Conservation (phyloP, 2,797 vertebrate genomes). For the Dendrocincla tyrannina region DNA sequence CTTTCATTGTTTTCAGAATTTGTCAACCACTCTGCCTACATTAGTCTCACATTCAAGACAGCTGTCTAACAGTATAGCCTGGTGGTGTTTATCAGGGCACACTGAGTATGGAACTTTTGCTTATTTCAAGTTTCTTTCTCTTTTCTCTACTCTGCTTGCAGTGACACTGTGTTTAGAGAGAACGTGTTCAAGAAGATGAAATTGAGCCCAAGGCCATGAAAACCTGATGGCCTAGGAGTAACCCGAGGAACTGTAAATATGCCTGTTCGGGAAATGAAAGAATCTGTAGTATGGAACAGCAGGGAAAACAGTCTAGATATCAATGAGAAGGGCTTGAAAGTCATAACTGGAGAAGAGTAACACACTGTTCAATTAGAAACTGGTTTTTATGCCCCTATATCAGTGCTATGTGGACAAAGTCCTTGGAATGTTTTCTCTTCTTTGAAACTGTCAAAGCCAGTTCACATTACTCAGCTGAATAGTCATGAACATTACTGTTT, state of each 20-base stretch:
- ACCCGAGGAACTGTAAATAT: neutral
- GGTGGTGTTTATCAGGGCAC: neutral
- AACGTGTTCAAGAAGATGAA: neutral
- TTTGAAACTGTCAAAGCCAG: neutral
- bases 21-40: neutral
- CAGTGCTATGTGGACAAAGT: neutral
- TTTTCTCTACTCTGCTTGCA: neutral
- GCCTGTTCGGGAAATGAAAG: neutral
- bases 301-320: neutral
- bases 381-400: neutral
- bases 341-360: neutral
- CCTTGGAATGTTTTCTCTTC: neutral
- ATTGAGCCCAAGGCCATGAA: accelerated
- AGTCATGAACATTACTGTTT: neutral
- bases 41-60: neutral
- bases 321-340: neutral
- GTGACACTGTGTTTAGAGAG: neutral
- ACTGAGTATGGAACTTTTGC: neutral
- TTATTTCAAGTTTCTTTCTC: neutral
- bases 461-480: neutral
- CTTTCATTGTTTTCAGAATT: neutral
- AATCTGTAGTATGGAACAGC: neutral
- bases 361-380: neutral
- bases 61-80: neutral
- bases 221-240: neutral